Conservation (phyloP, 2,797 vertebrate genomes). For the Salarias fasciatus region DNA sequence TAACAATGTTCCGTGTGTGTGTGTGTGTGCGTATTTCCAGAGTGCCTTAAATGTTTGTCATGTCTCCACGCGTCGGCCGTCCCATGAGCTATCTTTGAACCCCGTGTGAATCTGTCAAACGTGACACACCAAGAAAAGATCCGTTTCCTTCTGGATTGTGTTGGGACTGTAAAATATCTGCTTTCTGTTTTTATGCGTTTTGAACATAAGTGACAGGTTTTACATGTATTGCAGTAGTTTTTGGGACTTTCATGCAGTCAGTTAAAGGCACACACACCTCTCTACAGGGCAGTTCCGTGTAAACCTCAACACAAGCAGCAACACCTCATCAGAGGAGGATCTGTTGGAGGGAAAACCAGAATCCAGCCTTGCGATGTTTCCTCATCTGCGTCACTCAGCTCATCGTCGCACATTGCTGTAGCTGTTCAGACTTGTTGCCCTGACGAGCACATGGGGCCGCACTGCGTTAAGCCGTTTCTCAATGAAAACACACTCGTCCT, state of each 20-base stretch:
- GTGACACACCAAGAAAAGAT: not conserved
- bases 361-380: slow-evolving; percentile 28
- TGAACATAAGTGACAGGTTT: slow-evolving; percentile 3
- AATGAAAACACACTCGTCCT: slow-evolving; percentile 49
- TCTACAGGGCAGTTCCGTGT: slow-evolving; percentile 41
- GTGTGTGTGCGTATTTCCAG: slow-evolving; percentile 33
- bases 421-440: slow-evolving; percentile 75
- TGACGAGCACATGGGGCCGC: slow-evolving; percentile 58
- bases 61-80: slow-evolving; percentile 50
- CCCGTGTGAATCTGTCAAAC: slow-evolving; percentile 11
- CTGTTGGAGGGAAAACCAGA: slow-evolving; percentile 36
- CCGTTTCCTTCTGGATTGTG: no score
- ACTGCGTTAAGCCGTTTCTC: slow-evolving; percentile 62
- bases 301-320: slow-evolving; percentile 41
- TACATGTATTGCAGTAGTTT: slow-evolving; percentile 8
- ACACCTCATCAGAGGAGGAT: slow-evolving; percentile 44
- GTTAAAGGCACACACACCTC: slow-evolving; percentile 4
- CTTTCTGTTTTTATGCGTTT: not conserved
- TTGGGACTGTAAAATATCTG: no score
- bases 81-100: slow-evolving; percentile 43
- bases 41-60: slow-evolving; percentile 59
- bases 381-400: slow-evolving; percentile 41
- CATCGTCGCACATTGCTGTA: slow-evolving; percentile 51
- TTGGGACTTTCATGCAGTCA: slow-evolving; percentile 4
- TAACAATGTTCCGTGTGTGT: slow-evolving; percentile 37